phyloP scores from a whole-genome alignment of 2,888 invertebrate species.

The Bellardia bayeri region DNA sequence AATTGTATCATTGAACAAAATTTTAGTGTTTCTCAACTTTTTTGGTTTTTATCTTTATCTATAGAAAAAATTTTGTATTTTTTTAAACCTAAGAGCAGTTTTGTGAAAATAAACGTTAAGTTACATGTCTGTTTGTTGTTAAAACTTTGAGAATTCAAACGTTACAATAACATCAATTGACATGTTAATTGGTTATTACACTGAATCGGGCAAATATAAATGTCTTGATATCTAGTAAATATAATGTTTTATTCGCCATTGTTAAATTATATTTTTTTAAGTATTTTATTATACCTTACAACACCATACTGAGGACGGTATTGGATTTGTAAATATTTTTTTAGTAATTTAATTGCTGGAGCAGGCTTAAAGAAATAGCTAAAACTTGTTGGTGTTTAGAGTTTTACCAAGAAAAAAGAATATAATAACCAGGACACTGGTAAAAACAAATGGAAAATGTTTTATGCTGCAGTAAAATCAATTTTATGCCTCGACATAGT shows the following conservation, averaged over 20 bases:
- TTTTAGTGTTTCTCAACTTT: not conserved
- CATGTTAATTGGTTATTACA: slow-evolving; percentile 51
- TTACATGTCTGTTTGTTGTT: slow-evolving; percentile 17
- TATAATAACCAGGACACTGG: slow-evolving; percentile 9
- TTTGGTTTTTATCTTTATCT: not conserved
- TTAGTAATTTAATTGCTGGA: too few species aligned
- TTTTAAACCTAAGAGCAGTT: slow-evolving; percentile 19
- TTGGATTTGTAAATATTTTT: too few species aligned
- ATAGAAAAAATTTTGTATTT: not conserved
- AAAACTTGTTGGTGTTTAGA: not conserved
- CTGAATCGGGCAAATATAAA: not conserved
- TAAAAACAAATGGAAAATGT: slow-evolving; percentile 22
- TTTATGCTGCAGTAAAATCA: slow-evolving; percentile 57
- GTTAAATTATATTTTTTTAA: too few species aligned
- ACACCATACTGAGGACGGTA: too few species aligned
- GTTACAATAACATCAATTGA: slow-evolving; percentile 30
- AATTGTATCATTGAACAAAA: slow-evolving; percentile 28
- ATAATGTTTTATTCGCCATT: too few species aligned
- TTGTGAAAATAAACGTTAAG: slow-evolving; percentile 41
- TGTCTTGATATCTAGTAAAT: too few species aligned
- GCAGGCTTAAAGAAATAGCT: too few species aligned
- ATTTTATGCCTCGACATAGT: slow-evolving; percentile 31
- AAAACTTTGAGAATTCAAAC: not conserved
- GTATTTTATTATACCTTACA: too few species aligned
- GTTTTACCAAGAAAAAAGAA: not conserved